Evolutionary conservation across 2,113 vertebrate genomes (phyloP).

Genomic region (Melanotaenia duboulayi): DNA sequence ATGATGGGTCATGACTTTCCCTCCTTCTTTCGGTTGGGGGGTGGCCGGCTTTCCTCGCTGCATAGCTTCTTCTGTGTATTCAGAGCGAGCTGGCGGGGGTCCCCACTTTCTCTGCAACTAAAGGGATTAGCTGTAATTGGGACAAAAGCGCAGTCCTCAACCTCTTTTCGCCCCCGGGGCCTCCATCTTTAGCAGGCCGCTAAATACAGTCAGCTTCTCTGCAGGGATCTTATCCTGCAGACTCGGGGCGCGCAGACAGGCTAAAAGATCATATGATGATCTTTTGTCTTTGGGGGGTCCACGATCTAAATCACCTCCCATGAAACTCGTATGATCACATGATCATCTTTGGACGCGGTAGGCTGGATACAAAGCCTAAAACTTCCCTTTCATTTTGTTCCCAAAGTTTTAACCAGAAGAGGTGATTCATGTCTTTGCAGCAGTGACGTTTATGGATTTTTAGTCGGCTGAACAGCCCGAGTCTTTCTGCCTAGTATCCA

Average conservation of each 20-base stretch:
- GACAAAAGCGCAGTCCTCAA: slow-evolving; percentile 70
- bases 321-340: too few species aligned
- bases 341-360: too few species aligned
- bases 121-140: slow-evolving; percentile 75
- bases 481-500: too few species aligned
- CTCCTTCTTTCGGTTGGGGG: neutral
- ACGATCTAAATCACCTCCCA: neutral
- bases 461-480: too few species aligned
- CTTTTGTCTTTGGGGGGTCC: neutral
- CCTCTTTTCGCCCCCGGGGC: slow-evolving; percentile 16
- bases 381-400: neutral
- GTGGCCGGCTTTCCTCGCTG: slow-evolving; percentile 28
- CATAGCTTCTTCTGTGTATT: slow-evolving; percentile 39
- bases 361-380: too few species aligned
- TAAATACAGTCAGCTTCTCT: slow-evolving; percentile 43
- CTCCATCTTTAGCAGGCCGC: slow-evolving; percentile 17
- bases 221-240: slow-evolving; percentile 37
- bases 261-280: neutral
- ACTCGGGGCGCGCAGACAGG: slow-evolving; percentile 2
- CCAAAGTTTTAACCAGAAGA: neutral
- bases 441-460: slow-evolving; percentile 20
- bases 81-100: slow-evolving; percentile 51
- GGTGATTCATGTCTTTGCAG: too few species aligned
- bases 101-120: slow-evolving; percentile 69
- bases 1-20: slow-evolving; percentile 71